A percentile compares a stretch with the other conserved stretches of the same genome.
phyloP scores from a whole-genome alignment of 2,888 invertebrate species.

The Dioctria linearis region DNA sequence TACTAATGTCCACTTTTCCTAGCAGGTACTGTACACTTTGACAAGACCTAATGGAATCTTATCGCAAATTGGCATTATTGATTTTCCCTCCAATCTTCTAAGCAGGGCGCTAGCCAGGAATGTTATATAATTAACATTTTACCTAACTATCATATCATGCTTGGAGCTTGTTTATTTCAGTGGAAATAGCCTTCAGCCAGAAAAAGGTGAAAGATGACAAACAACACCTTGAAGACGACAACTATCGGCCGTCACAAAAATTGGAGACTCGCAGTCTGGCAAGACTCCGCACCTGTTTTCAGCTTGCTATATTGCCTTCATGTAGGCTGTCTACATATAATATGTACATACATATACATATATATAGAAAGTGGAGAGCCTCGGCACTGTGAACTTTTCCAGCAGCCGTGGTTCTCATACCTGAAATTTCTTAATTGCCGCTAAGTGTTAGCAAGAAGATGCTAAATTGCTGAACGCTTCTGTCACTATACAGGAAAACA shows the following conservation, averaged over 20 bases:
- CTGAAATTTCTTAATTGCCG: conserved; percentile 34
- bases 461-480: conserved; percentile 43
- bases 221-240: conserved; percentile 42
- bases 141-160: conserved; percentile 12
- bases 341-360: too few species aligned
- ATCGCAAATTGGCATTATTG: conserved; percentile 30
- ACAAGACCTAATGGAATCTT: conserved; percentile 46
- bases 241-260: conserved; percentile 50
- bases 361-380: conserved; percentile 3
- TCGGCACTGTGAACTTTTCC: conserved; percentile 26
- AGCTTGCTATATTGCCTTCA: neutral
- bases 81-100: neutral
- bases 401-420: neutral
- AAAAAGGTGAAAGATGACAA: conserved; percentile 43
- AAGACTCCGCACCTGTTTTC: conserved; percentile 31
- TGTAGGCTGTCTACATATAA: neutral
- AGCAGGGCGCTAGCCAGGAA: neutral
- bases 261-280: conserved; percentile 52
- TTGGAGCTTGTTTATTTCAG: conserved; percentile 12
- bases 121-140: conserved; percentile 51
- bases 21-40: conserved; percentile 3
- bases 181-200: conserved; percentile 30
- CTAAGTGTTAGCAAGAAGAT: conserved; percentile 41
- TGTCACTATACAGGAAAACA: conserved; percentile 33
- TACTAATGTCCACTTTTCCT: conserved; percentile 21